Conservation (phyloP, 2,113 vertebrate genomes). For the Indri indri region DNA sequence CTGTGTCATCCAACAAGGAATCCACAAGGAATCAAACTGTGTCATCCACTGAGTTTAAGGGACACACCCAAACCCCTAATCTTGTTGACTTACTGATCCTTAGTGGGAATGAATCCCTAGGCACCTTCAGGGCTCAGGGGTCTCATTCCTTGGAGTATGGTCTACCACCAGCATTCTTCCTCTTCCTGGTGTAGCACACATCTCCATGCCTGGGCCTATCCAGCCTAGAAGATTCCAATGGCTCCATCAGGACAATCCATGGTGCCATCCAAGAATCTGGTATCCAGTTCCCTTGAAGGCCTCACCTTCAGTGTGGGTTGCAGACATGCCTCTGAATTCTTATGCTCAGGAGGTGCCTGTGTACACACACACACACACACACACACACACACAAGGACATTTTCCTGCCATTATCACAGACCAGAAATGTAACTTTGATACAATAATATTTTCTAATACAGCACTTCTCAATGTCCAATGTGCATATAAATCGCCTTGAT, state of each 20-base stretch:
- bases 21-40: slow-evolving; percentile 57
- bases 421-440: background rate
- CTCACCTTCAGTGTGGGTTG: background rate
- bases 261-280: background rate
- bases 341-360: background rate
- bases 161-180: background rate
- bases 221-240: background rate
- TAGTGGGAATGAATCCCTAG: background rate
- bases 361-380: background rate
- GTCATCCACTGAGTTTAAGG: background rate
- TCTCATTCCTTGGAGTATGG: background rate
- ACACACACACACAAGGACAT: background rate
- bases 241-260: background rate
- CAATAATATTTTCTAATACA: background rate
- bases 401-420: background rate
- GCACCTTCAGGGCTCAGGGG: background rate
- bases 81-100: background rate
- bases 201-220: background rate
- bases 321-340: background rate
- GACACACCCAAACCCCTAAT: slow-evolving; percentile 13
- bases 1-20: slow-evolving; percentile 42
- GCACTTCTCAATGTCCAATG: background rate
- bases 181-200: background rate
- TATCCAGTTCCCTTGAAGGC: background rate
- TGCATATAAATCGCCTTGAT: background rate